Conservation (phyloP, 2,113 vertebrate species). For the Tiliqua scincoides region DNA sequence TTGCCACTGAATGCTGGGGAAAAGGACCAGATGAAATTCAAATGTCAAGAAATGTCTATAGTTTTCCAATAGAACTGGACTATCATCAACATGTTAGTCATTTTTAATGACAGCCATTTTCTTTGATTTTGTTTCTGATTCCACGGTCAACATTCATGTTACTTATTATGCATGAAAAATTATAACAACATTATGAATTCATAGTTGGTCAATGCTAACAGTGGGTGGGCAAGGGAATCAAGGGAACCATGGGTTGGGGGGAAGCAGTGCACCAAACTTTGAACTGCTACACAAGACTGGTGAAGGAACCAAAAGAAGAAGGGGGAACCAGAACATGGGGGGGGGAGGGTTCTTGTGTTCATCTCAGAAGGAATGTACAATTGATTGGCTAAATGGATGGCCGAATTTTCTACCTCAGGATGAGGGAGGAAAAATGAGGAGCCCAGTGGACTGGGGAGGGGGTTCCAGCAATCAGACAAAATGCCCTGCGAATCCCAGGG, state of each 20-base stretch:
- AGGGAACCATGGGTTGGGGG: not conserved
- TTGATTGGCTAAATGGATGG: too few species aligned
- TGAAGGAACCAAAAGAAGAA: too few species aligned
- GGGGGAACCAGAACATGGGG: too few species aligned
- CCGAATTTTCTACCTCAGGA: too few species aligned
- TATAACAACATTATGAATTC: not conserved
- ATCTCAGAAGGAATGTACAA: too few species aligned
- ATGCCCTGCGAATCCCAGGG: too few species aligned
- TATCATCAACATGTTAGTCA: not conserved
- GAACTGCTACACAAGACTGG: not conserved
- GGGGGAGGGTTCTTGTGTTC: too few species aligned
- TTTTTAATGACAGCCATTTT: not conserved
- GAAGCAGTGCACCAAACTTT: not conserved
- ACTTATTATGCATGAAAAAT: too few species aligned
- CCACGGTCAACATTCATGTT: not conserved
- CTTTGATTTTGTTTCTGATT: not conserved
- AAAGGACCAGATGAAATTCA: not conserved
- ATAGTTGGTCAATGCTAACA: not conserved
- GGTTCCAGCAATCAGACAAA: too few species aligned
- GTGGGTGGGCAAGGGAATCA: not conserved
- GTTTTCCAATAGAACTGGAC: not conserved
- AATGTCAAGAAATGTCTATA: not conserved
- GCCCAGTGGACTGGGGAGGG: too few species aligned
- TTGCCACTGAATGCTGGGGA: not conserved
- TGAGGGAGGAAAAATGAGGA: too few species aligned